Conservation (phyloP, 1,140 invertebrate species). For the Brachionus plicatilis region DNA sequence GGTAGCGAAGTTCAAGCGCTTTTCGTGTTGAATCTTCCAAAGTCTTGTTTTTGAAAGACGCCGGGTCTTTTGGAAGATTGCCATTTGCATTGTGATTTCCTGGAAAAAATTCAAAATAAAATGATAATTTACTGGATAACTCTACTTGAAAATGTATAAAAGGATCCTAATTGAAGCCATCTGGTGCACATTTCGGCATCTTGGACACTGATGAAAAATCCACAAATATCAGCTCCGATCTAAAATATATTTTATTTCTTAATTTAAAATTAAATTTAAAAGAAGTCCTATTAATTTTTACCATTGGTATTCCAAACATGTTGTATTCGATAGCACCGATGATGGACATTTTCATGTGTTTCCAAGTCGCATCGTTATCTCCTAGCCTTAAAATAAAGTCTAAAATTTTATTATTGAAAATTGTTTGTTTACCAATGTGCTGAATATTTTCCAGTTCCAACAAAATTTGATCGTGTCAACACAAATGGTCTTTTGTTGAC, state of each 20-base stretch:
- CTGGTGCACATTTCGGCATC: conserved; percentile 55
- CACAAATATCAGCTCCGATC: conserved; percentile 75
- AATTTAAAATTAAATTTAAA: conserved; percentile 59
- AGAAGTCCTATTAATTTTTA: conserved; percentile 70
- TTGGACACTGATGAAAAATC: conserved; percentile 61
- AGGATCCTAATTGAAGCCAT: conserved; percentile 62
- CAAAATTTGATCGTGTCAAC: conserved; percentile 74
- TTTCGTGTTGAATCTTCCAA: conserved; percentile 48
- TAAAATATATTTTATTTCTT: conserved; percentile 43
- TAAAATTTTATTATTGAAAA: background rate
- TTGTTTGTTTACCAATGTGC: conserved; percentile 70
- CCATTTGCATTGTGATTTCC: conserved; percentile 49
- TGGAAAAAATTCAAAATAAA: background rate
- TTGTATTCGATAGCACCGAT: conserved; percentile 47
- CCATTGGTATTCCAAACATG: conserved; percentile 65
- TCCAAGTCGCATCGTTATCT: conserved; percentile 50
- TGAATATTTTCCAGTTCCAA: conserved; percentile 70
- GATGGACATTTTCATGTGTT: conserved; percentile 52
- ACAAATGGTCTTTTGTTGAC: conserved; percentile 65
- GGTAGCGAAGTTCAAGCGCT: conserved; percentile 66
- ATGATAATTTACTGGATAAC: background rate
- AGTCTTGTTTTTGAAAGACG: conserved; percentile 11
- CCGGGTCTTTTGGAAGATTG: conserved; percentile 47
- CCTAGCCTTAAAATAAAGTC: conserved; percentile 60
- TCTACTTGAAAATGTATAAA: conserved; percentile 54